These are phyloP conservation scores for Chiroxiphia lanceolata DNA, from an alignment of 2,797 vertebrate species.

Conservation along the genomic window DNA sequence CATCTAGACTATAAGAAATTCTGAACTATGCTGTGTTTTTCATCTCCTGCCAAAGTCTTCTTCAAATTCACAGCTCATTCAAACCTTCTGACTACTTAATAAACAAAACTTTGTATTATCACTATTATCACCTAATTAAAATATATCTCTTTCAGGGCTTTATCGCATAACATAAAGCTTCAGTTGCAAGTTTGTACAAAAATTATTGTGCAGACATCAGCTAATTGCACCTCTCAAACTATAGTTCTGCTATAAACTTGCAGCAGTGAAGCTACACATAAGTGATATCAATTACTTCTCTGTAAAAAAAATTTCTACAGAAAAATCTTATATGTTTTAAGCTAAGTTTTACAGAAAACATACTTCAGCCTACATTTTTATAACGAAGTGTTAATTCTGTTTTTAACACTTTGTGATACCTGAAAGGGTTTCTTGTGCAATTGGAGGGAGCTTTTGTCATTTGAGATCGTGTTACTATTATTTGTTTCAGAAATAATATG, in stretches of 20 bases:
- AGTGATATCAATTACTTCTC: not conserved
- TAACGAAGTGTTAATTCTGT: not conserved
- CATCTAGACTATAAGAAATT: not conserved
- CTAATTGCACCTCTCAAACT: conserved; percentile 55
- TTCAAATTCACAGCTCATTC: conserved; percentile 71
- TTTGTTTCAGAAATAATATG: not conserved
- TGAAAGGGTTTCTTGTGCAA: not conserved
- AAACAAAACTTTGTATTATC: conserved; percentile 68
- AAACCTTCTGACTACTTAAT: conserved; percentile 70
- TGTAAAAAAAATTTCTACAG: not conserved
- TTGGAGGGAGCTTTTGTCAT: not conserved
- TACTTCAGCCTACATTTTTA: not conserved
- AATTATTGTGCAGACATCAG: conserved; percentile 26
- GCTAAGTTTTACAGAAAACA: not conserved
- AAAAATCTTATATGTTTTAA: not conserved
- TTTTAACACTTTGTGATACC: not conserved
- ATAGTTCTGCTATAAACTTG: conserved; percentile 28
- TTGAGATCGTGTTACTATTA: not conserved
- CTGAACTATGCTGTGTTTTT: not conserved
- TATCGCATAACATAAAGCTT: conserved; percentile 62
- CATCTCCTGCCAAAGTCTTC: conserved; percentile 57
- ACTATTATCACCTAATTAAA: conserved; percentile 70
- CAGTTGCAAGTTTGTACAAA: conserved; percentile 55
- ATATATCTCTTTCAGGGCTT: conserved; percentile 68
- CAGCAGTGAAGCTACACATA: not conserved